Conservation (phyloP, 2,797 vertebrate genomes). For the Bucorvus abyssinicus region DNA sequence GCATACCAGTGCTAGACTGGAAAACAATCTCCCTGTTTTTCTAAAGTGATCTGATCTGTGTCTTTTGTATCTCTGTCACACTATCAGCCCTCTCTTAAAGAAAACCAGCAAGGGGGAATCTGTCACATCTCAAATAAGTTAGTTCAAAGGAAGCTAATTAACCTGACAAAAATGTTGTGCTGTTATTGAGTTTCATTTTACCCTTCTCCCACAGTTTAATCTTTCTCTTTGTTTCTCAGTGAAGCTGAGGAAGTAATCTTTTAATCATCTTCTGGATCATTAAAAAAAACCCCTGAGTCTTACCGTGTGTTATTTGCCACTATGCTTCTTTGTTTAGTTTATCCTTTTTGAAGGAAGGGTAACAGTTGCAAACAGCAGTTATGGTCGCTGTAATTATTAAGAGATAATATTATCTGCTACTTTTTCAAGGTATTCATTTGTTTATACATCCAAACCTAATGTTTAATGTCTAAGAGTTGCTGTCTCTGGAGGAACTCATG, state of each 20-base stretch:
- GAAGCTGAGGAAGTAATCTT: neutral
- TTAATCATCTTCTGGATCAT: neutral
- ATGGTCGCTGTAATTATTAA: neutral
- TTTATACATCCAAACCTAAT: neutral
- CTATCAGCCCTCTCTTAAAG: neutral
- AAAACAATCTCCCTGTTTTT: neutral
- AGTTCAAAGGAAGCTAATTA: neutral
- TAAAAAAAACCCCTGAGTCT: neutral
- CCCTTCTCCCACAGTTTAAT: neutral
- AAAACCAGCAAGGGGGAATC: neutral
- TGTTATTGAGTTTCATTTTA: neutral
- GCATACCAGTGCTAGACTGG: neutral
- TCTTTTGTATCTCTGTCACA: neutral
- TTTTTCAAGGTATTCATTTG: neutral
- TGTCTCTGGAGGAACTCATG: neutral
- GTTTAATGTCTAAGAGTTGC: neutral
- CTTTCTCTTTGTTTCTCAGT: neutral
- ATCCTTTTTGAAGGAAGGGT: neutral
- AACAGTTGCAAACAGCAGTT: neutral
- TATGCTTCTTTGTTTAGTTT: neutral
- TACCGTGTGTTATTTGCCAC: neutral
- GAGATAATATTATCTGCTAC: neutral
- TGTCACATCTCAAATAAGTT: neutral
- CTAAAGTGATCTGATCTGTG: neutral
- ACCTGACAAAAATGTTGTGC: neutral